Conservation (phyloP, 1,140 invertebrate genomes). For the Luehdorfia chinensis region DNA sequence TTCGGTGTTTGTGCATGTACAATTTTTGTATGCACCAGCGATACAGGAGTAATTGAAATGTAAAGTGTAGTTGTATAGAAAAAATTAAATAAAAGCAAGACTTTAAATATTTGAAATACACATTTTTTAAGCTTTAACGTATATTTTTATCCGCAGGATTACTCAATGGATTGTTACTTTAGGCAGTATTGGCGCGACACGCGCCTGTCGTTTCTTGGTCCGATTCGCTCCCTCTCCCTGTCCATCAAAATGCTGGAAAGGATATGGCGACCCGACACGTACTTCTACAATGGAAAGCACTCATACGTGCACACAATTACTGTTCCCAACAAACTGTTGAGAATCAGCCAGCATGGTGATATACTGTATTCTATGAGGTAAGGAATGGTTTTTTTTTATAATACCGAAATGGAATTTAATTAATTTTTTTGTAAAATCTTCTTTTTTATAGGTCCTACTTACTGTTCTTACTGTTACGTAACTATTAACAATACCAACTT, state of each 20-base stretch:
- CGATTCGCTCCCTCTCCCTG: slow-evolving; percentile 88
- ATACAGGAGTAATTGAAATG: too few relatives aligned
- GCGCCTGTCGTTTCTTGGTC: slow-evolving; percentile 88
- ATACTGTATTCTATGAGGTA: slow-evolving; percentile 97
- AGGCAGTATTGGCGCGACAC: slow-evolving; percentile 93
- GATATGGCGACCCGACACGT: slow-evolving; percentile 97
- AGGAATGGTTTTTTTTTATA: slow-evolving; percentile 14
- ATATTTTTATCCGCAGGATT: slow-evolving; percentile 86
- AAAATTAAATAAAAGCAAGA: too few relatives aligned
- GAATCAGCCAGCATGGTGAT: slow-evolving; percentile 92
- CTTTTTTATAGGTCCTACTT: too few relatives aligned
- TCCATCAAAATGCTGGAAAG: slow-evolving; percentile 94
- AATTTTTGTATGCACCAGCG: too few relatives aligned
- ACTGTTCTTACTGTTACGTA: too few relatives aligned
- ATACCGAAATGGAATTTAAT: neutral
- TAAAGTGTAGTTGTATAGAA: too few relatives aligned
- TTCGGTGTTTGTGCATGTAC: too few relatives aligned
- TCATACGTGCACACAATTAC: slow-evolving; percentile 97
- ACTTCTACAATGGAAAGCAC: slow-evolving; percentile 94
- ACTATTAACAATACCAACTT: too few relatives aligned
- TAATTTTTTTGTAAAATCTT: too few relatives aligned
- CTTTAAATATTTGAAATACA: too few relatives aligned
- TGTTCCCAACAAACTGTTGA: slow-evolving; percentile 94
- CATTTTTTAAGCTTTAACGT: too few relatives aligned
- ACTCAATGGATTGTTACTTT: slow-evolving; percentile 98